These are phyloP conservation scores for Arctopsyche grandis DNA, from an alignment of 1,140 invertebrate genomes.

Conservation along the genomic window DNA sequence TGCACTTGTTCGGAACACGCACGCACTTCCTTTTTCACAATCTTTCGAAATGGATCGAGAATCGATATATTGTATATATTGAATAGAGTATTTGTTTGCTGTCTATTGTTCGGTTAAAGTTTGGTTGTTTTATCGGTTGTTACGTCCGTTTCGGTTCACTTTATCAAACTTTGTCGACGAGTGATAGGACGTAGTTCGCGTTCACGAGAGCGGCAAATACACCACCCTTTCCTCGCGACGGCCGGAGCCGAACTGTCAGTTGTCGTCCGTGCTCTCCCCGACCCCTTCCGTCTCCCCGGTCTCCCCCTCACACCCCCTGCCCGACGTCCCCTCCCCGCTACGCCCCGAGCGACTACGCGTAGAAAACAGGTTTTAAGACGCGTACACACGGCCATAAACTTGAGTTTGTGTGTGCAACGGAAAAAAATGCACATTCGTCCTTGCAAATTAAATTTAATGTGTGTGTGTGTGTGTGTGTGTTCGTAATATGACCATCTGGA, in stretches of 20 bases:
- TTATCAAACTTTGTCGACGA: too few relatives aligned
- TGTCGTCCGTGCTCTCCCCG: background rate
- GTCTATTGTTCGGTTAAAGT: too few relatives aligned
- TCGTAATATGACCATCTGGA: too few relatives aligned
- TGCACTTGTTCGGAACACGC: too few relatives aligned
- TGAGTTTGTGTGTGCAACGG: background rate
- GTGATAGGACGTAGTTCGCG: background rate
- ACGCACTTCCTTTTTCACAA: too few relatives aligned
- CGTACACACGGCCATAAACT: background rate
- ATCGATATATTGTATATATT: too few relatives aligned
- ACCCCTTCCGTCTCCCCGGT: background rate
- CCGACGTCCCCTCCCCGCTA: background rate
- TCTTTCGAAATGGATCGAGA: too few relatives aligned
- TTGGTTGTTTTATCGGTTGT: too few relatives aligned
- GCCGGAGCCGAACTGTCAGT: constrained; percentile 39
- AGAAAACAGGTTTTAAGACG: constrained; percentile 32
- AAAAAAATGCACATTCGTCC: constrained; percentile 4
- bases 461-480: background rate
- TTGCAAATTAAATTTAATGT: constrained; percentile 2
- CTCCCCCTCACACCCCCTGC: background rate
- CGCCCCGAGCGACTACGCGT: background rate
- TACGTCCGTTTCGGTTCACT: too few relatives aligned
- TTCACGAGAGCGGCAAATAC: background rate
- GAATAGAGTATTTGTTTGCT: too few relatives aligned
- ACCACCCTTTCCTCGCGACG: background rate